phyloP scores from a whole-genome alignment of 1,140 invertebrate genomes.

The Bombus confusus region DNA sequence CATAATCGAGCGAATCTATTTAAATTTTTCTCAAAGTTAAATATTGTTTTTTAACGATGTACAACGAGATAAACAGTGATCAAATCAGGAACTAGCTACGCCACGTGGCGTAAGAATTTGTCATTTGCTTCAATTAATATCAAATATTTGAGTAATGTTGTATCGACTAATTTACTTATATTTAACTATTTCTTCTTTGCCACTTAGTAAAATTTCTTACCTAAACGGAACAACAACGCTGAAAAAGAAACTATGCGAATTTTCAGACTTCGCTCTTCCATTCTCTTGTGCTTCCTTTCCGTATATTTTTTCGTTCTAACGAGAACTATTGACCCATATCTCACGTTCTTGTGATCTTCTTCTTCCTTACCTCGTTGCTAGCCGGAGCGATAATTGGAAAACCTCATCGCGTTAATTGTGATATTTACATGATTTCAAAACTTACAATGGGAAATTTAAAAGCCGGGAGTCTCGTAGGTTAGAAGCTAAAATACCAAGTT shows the following conservation, averaged over 20 bases:
- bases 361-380: neutral
- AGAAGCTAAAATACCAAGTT: too few species aligned
- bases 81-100: too few species aligned
- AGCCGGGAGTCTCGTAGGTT: too few species aligned
- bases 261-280: neutral
- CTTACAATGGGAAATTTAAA: too few species aligned
- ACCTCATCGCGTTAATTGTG: slow-evolving; percentile 15
- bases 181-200: neutral
- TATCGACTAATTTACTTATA: neutral
- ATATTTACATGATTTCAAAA: slow-evolving; percentile 1
- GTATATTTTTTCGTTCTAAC: slow-evolving; percentile 1
- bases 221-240: neutral
- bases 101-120: too few species aligned
- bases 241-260: neutral
- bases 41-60: too few species aligned
- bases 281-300: neutral
- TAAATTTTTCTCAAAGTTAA: too few species aligned
- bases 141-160: too few species aligned
- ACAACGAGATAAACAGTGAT: too few species aligned
- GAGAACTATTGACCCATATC: slow-evolving; percentile 47
- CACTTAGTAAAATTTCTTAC: neutral
- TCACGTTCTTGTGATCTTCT: slow-evolving; percentile 9
- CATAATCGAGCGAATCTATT: too few species aligned
- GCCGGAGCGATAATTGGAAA: slow-evolving; percentile 26
- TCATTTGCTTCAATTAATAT: too few species aligned